Conservation (phyloP, 2,797 vertebrate species). For the Pelochelys cantorii region DNA sequence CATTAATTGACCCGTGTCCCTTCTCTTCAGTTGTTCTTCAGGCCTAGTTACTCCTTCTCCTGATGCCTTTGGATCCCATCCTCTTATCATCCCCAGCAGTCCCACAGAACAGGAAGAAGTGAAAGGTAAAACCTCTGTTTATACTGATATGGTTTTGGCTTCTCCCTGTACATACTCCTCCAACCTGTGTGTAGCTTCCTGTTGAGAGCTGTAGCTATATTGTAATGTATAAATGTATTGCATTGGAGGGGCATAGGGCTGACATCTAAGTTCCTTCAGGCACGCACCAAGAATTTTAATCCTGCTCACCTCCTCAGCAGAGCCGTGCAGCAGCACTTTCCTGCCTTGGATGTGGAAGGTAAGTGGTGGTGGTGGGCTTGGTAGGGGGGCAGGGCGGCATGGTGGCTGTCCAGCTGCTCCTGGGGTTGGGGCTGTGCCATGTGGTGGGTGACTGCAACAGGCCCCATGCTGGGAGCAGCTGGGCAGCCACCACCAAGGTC, state of each 20-base stretch:
- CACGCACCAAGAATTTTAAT: no score
- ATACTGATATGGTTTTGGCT: rapidly evolving
- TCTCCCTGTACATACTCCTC: background rate
- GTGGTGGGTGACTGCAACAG: no score
- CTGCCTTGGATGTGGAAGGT: no score
- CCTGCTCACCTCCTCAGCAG: no score
- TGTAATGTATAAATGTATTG: background rate
- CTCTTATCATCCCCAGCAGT: slow-evolving; percentile 90
- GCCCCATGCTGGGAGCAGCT: no score
- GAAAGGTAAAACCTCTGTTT: slow-evolving; percentile 72
- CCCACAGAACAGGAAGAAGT: slow-evolving; percentile 84
- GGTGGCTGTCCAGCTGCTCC: no score
- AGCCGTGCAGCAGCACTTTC: no score
- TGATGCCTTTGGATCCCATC: slow-evolving; percentile 81
- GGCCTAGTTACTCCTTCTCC: slow-evolving; percentile 85
- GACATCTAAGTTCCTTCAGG: background rate
- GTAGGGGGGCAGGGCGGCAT: no score
- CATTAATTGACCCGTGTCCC: slow-evolving; percentile 43
- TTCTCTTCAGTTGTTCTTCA: slow-evolving; percentile 85
- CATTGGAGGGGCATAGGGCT: background rate
- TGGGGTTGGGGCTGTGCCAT: no score
- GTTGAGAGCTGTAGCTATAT: background rate
- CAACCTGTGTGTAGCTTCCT: background rate
- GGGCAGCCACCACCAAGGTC: no score
- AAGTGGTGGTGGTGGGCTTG: no score